Percentiles rank a stretch among this genome's conserved stretches.
Evolutionary conservation across 2,888 invertebrate species (phyloP).

Genomic region (Volucella zonaria): DNA sequence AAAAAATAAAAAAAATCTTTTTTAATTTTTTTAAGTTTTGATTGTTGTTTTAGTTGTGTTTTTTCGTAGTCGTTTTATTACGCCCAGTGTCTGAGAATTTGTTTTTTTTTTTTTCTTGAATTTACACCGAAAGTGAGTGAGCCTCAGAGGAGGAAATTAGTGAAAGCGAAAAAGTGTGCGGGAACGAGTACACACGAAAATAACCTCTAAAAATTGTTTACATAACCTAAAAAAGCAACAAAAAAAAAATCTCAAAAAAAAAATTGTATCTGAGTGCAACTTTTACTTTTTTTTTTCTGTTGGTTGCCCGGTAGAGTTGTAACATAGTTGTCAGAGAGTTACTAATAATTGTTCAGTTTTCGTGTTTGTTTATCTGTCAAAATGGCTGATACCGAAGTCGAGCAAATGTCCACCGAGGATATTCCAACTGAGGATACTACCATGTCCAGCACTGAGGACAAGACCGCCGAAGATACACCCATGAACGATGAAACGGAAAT

Average conservation of each 20-base stretch:
- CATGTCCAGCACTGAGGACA: conserved; percentile 64
- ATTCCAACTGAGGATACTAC: conserved; percentile 30
- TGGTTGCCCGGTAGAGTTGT: conserved; percentile 27
- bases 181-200: conserved; percentile 65
- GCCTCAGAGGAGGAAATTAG: conserved; percentile 45
- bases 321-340: conserved; percentile 26
- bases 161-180: conserved; percentile 56
- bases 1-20: conserved; percentile 32
- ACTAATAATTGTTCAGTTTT: conserved; percentile 27
- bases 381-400: conserved; percentile 81
- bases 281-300: conserved; percentile 51
- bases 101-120: conserved; percentile 40
- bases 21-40: conserved; percentile 23
- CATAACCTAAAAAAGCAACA: conserved; percentile 68
- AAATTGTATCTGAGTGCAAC: conserved; percentile 56
- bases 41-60: conserved; percentile 45
- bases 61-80: conserved; percentile 40
- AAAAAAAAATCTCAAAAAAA: conserved; percentile 2
- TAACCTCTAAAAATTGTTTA: conserved; percentile 73
- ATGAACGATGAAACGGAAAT: conserved; percentile 24
- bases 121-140: conserved; percentile 49
- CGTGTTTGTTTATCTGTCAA: conserved; percentile 58
- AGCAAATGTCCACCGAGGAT: conserved; percentile 39
- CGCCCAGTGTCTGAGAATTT: conserved; percentile 58
- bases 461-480: conserved; percentile 45